Conservation (phyloP, 2,888 invertebrate genomes). For the Amiota communis region DNA sequence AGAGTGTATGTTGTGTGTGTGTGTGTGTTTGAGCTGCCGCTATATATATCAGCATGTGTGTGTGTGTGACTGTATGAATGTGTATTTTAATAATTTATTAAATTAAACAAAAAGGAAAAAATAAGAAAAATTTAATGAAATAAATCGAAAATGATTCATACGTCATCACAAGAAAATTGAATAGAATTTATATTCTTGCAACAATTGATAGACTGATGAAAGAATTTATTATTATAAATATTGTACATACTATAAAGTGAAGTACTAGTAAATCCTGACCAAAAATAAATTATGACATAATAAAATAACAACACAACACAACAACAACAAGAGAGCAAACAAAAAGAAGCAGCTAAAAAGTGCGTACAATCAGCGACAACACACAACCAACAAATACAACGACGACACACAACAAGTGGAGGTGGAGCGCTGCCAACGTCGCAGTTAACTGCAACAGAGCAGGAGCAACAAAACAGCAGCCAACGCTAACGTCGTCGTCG, state of each 20-base stretch:
- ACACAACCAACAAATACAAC: conserved; percentile 61
- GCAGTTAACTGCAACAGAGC: conserved; percentile 42
- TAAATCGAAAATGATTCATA: conserved; percentile 26
- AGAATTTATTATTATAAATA: conserved; percentile 41
- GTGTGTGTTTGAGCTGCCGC: conserved; percentile 36
- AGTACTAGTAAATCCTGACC: conserved; percentile 59
- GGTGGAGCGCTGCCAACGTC: conserved; percentile 40
- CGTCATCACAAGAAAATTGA: conserved; percentile 31
- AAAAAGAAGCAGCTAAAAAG: conserved; percentile 46
- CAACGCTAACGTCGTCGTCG: background rate
- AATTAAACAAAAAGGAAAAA: conserved; percentile 41
- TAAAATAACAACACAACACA: conserved; percentile 33
- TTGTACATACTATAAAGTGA: conserved; percentile 49
- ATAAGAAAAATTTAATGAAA: conserved; percentile 32
- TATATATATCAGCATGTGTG: background rate
- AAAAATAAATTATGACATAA: conserved; percentile 64
- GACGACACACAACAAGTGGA: conserved; percentile 29
- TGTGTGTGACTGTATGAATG: conserved; percentile 34
- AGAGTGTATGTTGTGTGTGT: conserved; percentile 28
- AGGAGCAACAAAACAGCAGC: conserved; percentile 28
- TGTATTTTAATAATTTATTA: conserved; percentile 32
- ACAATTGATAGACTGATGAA: background rate
- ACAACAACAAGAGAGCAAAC: conserved; percentile 35
- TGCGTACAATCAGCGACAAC: conserved; percentile 54
- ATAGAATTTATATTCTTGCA: background rate